A percentile compares a stretch with the other conserved stretches of the same genome.
These are phyloP conservation scores for Poicephalus gulielmi DNA, from an alignment of 2,113 vertebrate species.

Conservation along the genomic window DNA sequence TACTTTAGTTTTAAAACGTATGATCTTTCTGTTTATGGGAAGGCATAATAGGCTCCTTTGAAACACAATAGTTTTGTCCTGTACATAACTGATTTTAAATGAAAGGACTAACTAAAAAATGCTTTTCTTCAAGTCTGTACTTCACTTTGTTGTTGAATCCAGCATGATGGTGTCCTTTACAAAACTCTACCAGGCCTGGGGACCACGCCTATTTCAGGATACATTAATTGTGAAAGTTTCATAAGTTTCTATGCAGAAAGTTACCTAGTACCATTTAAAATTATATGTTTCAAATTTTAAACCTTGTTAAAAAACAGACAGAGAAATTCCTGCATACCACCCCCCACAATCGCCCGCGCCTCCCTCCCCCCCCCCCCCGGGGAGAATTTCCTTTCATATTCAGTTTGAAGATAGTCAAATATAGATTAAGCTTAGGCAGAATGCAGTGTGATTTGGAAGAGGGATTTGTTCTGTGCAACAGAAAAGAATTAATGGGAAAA, in stretches of 20 bases:
- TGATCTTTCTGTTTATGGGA: constrained; percentile 70
- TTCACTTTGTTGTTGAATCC: constrained; percentile 59
- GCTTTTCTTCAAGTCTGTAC: constrained; percentile 51
- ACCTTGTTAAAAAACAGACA: background rate
- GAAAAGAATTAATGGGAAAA: background rate
- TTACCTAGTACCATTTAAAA: constrained; percentile 25
- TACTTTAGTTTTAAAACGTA: constrained; percentile 68
- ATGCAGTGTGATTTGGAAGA: background rate
- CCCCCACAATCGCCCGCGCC: no score
- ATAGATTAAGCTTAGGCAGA: background rate
- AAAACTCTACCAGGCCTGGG: constrained; percentile 9
- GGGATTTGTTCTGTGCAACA: background rate
- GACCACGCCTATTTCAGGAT: constrained; percentile 49
- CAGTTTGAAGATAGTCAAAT: background rate
- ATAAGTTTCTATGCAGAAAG: background rate
- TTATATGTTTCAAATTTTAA: background rate
- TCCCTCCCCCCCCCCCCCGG: rapidly evolving
- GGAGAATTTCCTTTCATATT: background rate
- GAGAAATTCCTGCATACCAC: background rate
- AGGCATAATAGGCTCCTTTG: constrained; percentile 67
- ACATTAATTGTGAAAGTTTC: background rate
- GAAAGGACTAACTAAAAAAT: constrained; percentile 65
- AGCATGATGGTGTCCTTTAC: constrained; percentile 42
- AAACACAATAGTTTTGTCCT: constrained; percentile 70
- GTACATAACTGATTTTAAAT: constrained; percentile 70